Evolutionary conservation across 2,113 vertebrate genomes (phyloP).

Genomic region (Galemys pyrenaicus): DNA sequence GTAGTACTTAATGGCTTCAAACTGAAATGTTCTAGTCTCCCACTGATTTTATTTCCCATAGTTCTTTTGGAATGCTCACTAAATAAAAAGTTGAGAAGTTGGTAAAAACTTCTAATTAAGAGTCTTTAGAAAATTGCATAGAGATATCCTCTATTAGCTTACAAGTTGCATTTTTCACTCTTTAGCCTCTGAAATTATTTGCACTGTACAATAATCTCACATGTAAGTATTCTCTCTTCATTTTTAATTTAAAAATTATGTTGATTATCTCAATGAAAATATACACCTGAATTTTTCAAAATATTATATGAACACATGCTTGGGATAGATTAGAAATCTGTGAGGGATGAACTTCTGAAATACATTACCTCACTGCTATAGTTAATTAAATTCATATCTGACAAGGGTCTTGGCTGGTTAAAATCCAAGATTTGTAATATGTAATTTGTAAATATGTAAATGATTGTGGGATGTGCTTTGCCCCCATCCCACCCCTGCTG

Average conservation of each 20-base stretch:
- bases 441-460: not conserved
- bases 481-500: too few species aligned
- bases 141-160: not conserved
- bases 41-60: not conserved
- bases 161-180: not conserved
- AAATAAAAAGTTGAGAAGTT: conserved; percentile 27
- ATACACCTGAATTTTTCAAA: not conserved
- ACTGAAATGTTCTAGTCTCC: not conserved
- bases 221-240: not conserved
- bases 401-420: not conserved
- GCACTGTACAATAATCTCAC: not conserved
- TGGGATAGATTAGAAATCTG: not conserved
- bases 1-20: not conserved
- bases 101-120: conserved; percentile 23
- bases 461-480: not conserved
- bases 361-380: not conserved
- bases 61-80: not conserved
- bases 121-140: not conserved
- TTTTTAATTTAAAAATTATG: conserved; percentile 1
- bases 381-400: not conserved
- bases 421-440: not conserved
- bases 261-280: not conserved
- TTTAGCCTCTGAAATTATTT: not conserved
- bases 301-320: not conserved
- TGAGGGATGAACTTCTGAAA: not conserved